Percentiles rank a stretch among this genome's conserved stretches.
These are phyloP conservation scores for Entomobrya multifasciata DNA, from an alignment of 2,888 invertebrate species.

Conservation along the genomic window DNA sequence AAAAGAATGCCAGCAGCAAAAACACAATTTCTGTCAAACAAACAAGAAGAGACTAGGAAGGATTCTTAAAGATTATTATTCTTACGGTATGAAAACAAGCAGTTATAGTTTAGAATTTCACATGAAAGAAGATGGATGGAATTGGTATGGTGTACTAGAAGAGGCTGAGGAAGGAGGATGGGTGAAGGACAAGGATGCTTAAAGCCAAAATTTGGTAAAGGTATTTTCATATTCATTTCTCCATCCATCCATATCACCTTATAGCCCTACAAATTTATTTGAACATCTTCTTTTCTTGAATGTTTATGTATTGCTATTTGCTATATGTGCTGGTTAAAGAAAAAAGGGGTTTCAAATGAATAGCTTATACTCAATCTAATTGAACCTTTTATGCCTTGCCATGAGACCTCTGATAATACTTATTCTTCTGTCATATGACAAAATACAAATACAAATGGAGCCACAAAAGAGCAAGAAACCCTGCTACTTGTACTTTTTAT, in stretches of 20 bases:
- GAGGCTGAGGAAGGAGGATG: background rate
- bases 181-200: conserved; percentile 8
- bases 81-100: conserved; percentile 16
- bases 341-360: background rate
- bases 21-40: background rate
- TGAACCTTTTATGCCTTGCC: background rate
- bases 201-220: background rate
- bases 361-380: background rate
- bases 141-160: too few species aligned
- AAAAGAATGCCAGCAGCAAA: conserved; percentile 4
- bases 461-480: background rate
- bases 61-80: background rate
- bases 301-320: too few species aligned
- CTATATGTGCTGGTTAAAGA: background rate
- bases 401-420: background rate
- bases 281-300: background rate
- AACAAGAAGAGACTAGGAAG: background rate
- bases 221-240: background rate
- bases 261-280: background rate
- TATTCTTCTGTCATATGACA: background rate
- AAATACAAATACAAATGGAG: background rate
- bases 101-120: background rate
- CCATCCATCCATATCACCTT: too few species aligned
- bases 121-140: background rate
- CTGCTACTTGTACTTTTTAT: background rate